These are phyloP conservation scores for Sebastes ruberrimus DNA, from an alignment of 2,797 vertebrate genomes.

Conservation along the genomic window DNA sequence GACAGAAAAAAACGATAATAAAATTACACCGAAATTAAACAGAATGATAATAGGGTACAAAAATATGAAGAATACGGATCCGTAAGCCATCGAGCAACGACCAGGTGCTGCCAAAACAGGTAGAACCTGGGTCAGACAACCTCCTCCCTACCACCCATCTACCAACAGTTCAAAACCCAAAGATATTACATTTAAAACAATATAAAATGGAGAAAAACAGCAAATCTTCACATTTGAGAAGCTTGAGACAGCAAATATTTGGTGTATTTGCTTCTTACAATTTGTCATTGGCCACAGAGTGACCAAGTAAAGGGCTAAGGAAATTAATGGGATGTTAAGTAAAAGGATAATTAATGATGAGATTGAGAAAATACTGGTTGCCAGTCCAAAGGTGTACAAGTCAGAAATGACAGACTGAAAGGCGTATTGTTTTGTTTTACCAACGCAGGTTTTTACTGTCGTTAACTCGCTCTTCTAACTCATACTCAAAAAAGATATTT, in stretches of 20 bases:
- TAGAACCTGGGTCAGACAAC: background rate
- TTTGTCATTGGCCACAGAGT: background rate
- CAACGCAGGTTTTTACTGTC: background rate
- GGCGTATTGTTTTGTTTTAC: too few species aligned
- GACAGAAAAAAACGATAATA: background rate
- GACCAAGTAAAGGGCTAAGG: background rate
- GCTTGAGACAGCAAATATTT: background rate
- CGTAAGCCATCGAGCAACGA: background rate
- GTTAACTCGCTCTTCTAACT: background rate
- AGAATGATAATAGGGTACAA: background rate
- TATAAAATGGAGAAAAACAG: background rate
- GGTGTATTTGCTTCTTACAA: background rate
- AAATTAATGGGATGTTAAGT: background rate
- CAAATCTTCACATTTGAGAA: background rate
- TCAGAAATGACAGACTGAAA: background rate
- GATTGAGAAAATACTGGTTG: background rate
- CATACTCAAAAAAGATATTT: background rate
- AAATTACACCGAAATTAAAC: background rate
- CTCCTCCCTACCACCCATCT: background rate
- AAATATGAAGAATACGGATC: background rate
- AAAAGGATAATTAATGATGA: slow-evolving; percentile 4
- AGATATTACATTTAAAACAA: background rate
- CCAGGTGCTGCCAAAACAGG: background rate
- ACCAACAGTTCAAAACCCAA: background rate
- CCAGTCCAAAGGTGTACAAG: background rate